These are phyloP conservation scores for Lochmaea capreae DNA, from an alignment of 2,888 invertebrate genomes.

Conservation along the genomic window DNA sequence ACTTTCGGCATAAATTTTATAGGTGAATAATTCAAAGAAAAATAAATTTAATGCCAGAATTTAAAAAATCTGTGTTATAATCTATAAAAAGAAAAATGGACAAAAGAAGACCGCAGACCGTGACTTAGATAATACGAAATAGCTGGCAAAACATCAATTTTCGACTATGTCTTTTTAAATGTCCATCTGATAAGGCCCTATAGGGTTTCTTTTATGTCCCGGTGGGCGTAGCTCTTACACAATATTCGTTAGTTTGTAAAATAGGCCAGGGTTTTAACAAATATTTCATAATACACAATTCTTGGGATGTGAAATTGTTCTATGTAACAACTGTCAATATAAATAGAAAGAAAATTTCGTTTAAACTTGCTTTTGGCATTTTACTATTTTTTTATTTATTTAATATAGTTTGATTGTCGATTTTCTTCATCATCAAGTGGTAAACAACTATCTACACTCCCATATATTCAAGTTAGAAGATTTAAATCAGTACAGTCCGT, in stretches of 20 bases:
- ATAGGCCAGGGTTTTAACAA: neutral
- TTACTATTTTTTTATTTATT: no score
- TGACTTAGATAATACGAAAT: constrained; percentile 47
- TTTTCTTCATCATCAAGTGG: no score
- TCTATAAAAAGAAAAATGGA: constrained; percentile 23
- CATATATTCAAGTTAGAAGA: no score
- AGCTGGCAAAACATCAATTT: constrained; percentile 63
- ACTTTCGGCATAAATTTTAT: neutral
- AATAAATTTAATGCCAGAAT: constrained; percentile 25
- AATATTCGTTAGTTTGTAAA: constrained; percentile 28
- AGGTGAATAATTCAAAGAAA: constrained; percentile 5
- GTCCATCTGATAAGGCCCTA: constrained; percentile 55
- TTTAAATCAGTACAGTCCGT: no score
- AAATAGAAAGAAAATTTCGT: no score
- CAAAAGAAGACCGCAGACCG: constrained; percentile 30
- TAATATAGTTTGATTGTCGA: no score
- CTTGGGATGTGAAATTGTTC: neutral
- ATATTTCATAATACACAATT: neutral
- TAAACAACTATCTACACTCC: no score
- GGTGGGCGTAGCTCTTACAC: constrained; percentile 36
- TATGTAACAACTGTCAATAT: neutral
- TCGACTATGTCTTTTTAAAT: constrained; percentile 54
- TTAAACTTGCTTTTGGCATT: no score
- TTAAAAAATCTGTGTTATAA: constrained; percentile 29
- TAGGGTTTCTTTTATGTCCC: constrained; percentile 48